phyloP scores from a whole-genome alignment of 2,888 invertebrate species.

The Xestia sexstrigata region DNA sequence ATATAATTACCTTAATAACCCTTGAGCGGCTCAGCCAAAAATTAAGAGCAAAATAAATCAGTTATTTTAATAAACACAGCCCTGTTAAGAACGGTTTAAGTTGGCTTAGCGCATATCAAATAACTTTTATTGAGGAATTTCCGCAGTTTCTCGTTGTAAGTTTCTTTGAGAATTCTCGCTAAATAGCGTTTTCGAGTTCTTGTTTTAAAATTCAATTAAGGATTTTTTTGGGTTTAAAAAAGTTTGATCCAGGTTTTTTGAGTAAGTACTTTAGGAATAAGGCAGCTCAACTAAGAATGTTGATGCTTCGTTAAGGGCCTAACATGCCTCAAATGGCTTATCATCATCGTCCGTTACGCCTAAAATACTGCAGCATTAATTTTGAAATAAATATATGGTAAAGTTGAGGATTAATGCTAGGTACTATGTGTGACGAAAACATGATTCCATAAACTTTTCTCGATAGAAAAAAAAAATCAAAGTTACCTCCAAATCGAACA shows the following conservation, averaged over 20 bases:
- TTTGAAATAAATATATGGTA: too few species aligned
- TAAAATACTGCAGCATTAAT: too few species aligned
- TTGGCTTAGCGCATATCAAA: slow-evolving; percentile 43
- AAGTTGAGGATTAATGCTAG: too few species aligned
- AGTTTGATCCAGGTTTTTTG: background rate
- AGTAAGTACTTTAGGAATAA: background rate
- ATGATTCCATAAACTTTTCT: too few species aligned
- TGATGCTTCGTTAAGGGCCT: background rate
- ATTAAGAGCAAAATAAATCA: slow-evolving; percentile 57
- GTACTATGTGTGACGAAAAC: too few species aligned
- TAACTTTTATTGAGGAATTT: slow-evolving; percentile 53
- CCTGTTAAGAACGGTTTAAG: slow-evolving; percentile 28
- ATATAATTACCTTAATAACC: slow-evolving; percentile 63
- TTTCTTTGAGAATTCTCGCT: slow-evolving; percentile 37
- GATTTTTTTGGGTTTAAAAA: background rate
- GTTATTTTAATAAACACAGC: slow-evolving; percentile 48
- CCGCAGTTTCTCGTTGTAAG: slow-evolving; percentile 45
- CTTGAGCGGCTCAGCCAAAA: slow-evolving; percentile 45
- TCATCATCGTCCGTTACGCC: too few species aligned
- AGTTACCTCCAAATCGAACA: too few species aligned
- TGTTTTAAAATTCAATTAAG: slow-evolving; percentile 28
- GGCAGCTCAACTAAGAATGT: background rate
- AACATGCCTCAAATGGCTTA: too few species aligned
- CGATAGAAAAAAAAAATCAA: too few species aligned
- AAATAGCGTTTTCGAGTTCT: slow-evolving; percentile 41